These are phyloP conservation scores for Macquaria ambigua DNA, from an alignment of 2,113 vertebrate species.

Conservation along the genomic window DNA sequence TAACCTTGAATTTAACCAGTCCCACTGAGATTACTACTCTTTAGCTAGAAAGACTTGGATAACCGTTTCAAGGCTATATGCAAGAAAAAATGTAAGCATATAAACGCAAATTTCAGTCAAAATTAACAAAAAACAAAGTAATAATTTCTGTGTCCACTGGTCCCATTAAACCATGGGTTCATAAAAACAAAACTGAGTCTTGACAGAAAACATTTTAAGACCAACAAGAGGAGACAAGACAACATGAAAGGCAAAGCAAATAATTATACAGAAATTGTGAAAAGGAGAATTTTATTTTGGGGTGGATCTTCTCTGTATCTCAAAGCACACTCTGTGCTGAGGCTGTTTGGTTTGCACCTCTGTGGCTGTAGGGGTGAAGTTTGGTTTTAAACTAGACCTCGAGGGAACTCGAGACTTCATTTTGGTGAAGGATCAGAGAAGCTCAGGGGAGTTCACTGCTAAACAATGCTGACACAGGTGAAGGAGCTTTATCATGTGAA, in stretches of 20 bases:
- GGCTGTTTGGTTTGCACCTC: background rate
- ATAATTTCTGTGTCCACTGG: background rate
- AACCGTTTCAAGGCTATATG: background rate
- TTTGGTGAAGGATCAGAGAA: background rate
- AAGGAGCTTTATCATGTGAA: background rate
- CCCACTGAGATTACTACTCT: conserved; percentile 5
- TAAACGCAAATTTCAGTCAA: background rate
- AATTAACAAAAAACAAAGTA: background rate
- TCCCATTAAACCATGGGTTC: background rate
- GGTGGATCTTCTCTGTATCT: background rate
- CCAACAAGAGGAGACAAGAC: background rate
- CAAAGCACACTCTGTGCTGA: background rate
- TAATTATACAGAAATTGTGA: background rate
- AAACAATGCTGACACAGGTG: conserved; percentile 9
- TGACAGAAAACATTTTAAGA: background rate
- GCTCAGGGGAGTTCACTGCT: conserved; percentile 14
- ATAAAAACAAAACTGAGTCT: background rate
- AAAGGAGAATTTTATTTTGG: background rate
- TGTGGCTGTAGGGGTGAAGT: background rate
- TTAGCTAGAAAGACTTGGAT: background rate
- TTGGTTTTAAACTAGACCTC: background rate
- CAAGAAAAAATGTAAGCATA: background rate
- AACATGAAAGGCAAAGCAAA: background rate
- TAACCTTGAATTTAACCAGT: conserved; percentile 22
- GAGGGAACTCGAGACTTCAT: background rate